A percentile compares a stretch with the other conserved stretches of the same genome.
Conservation (phyloP, 2,797 vertebrate species). For the Spinibarbus caldwelli region DNA sequence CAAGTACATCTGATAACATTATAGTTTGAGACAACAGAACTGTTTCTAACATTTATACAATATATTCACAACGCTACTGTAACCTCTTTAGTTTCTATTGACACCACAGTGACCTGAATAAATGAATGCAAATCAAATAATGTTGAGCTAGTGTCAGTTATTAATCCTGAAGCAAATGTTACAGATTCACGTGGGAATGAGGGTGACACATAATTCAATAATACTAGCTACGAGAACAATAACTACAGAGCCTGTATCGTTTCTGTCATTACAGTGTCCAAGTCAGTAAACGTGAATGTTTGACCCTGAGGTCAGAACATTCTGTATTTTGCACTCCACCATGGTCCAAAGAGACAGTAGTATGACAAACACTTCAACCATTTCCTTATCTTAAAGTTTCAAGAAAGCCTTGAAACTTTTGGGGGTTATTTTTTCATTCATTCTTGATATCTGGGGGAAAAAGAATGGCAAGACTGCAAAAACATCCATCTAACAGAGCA, state of each 20-base stretch:
- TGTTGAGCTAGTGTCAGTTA: neutral
- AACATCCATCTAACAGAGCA: neutral
- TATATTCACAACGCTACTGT: neutral
- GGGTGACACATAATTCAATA: neutral
- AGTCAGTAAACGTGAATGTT: neutral
- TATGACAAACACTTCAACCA: neutral
- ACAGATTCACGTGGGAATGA: neutral
- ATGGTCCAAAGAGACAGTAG: neutral
- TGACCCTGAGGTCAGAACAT: slow-evolving; percentile 14
- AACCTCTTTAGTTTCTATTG: neutral
- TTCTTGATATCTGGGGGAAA: neutral
- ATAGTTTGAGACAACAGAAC: neutral
- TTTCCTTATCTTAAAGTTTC: neutral
- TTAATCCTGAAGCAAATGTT: neutral
- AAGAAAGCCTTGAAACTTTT: neutral
- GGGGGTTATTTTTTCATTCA: neutral
- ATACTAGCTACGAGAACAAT: neutral
- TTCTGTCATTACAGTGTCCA: neutral
- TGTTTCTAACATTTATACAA: neutral
- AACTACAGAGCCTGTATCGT: neutral
- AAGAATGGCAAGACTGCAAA: neutral
- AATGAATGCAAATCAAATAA: neutral
- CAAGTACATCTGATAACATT: too few species aligned
- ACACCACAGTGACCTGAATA: neutral
- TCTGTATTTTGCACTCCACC: neutral